phyloP scores from a whole-genome alignment of 2,888 invertebrate genomes.

The Enoplolaimus lenunculus region DNA sequence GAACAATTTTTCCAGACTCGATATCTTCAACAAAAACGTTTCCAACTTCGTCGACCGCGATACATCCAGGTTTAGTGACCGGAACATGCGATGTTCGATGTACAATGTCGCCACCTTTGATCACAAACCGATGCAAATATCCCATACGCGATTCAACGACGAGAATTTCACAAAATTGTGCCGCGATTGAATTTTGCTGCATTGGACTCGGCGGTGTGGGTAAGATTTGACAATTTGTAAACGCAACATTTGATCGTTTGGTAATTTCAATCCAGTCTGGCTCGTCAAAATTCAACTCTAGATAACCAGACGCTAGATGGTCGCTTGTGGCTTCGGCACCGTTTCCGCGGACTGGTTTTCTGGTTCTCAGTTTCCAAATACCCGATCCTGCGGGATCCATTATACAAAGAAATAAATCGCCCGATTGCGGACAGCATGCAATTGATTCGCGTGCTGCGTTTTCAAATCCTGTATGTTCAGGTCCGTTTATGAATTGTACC shows the following conservation, averaged over 20 bases:
- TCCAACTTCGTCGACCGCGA: slow-evolving; percentile 21
- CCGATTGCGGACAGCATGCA: neutral
- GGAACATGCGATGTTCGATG: slow-evolving; percentile 12
- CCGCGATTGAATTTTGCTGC: no score
- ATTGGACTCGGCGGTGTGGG: neutral
- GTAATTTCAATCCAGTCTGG: slow-evolving; percentile 12
- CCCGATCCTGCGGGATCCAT: slow-evolving; percentile 18
- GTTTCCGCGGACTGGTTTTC: neutral
- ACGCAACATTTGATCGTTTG: slow-evolving; percentile 8
- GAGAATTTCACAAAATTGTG: slow-evolving; percentile 18
- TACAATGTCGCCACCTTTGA: slow-evolving; percentile 19
- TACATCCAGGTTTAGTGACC: slow-evolving; percentile 21
- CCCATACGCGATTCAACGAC: slow-evolving; percentile 22
- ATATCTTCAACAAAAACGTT: slow-evolving; percentile 21
- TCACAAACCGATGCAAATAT: slow-evolving; percentile 19
- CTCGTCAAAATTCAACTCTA: no score
- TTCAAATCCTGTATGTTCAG: slow-evolving; percentile 9
- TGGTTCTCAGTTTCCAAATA: slow-evolving; percentile 18
- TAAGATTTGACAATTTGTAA: slow-evolving; percentile 17
- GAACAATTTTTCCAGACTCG: slow-evolving; percentile 20
- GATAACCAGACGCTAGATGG: no score
- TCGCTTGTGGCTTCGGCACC: neutral
- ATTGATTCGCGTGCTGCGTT: slow-evolving; percentile 20
- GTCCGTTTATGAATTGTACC: slow-evolving; percentile 11
- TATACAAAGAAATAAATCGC: slow-evolving; percentile 20